These are phyloP conservation scores for Rhagonycha fulva DNA, from an alignment of 2,888 invertebrate species.

Conservation along the genomic window DNA sequence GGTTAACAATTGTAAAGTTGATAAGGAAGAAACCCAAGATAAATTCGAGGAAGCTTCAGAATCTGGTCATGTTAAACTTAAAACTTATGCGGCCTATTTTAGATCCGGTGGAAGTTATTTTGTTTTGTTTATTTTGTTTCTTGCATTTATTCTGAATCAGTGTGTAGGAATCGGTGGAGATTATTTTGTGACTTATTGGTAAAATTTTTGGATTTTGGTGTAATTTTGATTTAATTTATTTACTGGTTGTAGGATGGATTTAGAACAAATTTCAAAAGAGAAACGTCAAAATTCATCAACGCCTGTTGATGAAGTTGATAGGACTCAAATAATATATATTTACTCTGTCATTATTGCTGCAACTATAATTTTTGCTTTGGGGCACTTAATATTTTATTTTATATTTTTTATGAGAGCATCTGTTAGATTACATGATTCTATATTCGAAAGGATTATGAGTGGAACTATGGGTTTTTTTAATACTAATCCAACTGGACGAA, in stretches of 20 bases:
- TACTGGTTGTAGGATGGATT: constrained; percentile 40
- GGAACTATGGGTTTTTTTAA: constrained; percentile 53
- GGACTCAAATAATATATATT: constrained; percentile 52
- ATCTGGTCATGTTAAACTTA: constrained; percentile 43
- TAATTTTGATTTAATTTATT: neutral
- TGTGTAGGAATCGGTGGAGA: constrained; percentile 67
- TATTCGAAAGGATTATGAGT: constrained; percentile 45
- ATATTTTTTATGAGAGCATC: constrained; percentile 50
- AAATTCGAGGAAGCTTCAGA: constrained; percentile 47
- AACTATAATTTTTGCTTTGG: constrained; percentile 51
- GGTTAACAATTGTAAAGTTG: neutral
- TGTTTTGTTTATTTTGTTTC: constrained; percentile 52
- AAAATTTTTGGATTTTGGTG: neutral
- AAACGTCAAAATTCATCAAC: constrained; percentile 4
- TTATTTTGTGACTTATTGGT: constrained; percentile 72
- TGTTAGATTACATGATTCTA: constrained; percentile 47
- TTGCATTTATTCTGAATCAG: constrained; percentile 62
- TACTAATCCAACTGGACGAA: constrained; percentile 51
- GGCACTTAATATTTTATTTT: constrained; percentile 49
- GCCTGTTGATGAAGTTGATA: neutral
- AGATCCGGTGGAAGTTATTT: constrained; percentile 59
- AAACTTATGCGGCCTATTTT: constrained; percentile 58
- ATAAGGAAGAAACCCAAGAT: constrained; percentile 46
- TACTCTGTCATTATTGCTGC: constrained; percentile 55
- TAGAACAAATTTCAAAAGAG: constrained; percentile 46